Evolutionary conservation across 2,888 invertebrate genomes (phyloP).

Genomic region (Syrphus vitripennis): DNA sequence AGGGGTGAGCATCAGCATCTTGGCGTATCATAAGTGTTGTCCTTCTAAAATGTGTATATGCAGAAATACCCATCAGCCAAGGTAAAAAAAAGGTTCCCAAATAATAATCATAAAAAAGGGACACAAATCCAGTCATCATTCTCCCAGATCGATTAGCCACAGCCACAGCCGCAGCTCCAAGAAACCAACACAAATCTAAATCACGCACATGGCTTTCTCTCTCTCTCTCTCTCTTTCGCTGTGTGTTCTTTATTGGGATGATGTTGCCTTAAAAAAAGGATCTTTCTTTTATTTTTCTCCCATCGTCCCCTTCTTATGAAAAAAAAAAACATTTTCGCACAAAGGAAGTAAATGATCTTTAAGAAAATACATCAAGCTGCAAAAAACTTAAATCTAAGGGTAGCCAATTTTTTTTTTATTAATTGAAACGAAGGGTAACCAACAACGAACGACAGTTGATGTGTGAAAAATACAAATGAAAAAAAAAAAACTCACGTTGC

Average conservation of each 20-base stretch:
- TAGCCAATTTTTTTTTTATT: constrained; percentile 66
- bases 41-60: constrained; percentile 13
- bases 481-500: constrained; percentile 30
- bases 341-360: constrained; percentile 70
- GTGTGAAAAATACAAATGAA: constrained; percentile 50
- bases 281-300: constrained; percentile 35
- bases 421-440: constrained; percentile 69
- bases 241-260: background rate
- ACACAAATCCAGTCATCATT: constrained; percentile 66
- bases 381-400: constrained; percentile 57
- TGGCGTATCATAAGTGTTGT: constrained; percentile 41
- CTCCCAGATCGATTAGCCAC: constrained; percentile 67
- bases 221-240: too few relatives aligned
- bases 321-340: constrained; percentile 62
- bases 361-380: constrained; percentile 66
- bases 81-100: constrained; percentile 41
- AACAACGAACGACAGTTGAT: constrained; percentile 48
- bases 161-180: constrained; percentile 69
- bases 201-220: constrained; percentile 57
- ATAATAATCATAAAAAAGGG: constrained; percentile 70
- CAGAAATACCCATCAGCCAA: constrained; percentile 29
- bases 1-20: constrained; percentile 50
- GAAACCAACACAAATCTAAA: constrained; percentile 54
- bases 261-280: constrained; percentile 36
- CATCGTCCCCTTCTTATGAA: constrained; percentile 44